Evolutionary conservation across 2,888 invertebrate species (phyloP).

Genomic region (Rhagophthalmus giganteus): DNA sequence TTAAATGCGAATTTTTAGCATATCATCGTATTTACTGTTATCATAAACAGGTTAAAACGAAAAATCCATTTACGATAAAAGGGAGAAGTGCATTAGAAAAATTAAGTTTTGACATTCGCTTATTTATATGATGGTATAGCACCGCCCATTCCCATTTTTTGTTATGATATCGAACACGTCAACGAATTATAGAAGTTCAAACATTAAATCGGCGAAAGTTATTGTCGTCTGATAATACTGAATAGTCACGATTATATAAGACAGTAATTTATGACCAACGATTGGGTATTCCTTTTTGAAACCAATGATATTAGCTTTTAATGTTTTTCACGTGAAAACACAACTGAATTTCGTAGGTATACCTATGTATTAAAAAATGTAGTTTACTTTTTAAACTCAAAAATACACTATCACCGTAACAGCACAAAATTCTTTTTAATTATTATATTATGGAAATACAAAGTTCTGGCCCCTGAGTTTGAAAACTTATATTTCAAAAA

Average conservation of each 20-base stretch:
- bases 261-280: background rate
- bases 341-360: too few relatives aligned
- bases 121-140: conserved; percentile 19
- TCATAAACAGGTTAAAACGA: conserved; percentile 10
- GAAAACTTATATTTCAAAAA: too few relatives aligned
- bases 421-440: too few relatives aligned
- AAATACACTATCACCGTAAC: too few relatives aligned
- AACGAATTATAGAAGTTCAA: conserved; percentile 6
- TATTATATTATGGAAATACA: too few relatives aligned
- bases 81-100: conserved; percentile 19
- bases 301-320: too few relatives aligned
- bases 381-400: too few relatives aligned
- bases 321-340: too few relatives aligned
- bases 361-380: too few relatives aligned
- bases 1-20: too few relatives aligned
- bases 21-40: conserved; percentile 22
- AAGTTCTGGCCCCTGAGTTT: too few relatives aligned
- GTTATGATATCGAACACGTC: conserved; percentile 5
- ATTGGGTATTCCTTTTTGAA: background rate
- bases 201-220: conserved; percentile 4
- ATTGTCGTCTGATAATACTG: conserved; percentile 9
- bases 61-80: conserved; percentile 9
- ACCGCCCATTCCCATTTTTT: conserved; percentile 14
- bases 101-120: conserved; percentile 24
- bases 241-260: conserved; percentile 1